phyloP scores from a whole-genome alignment of 2,113 vertebrate genomes.

The Dicerorhinus sumatrensis region DNA sequence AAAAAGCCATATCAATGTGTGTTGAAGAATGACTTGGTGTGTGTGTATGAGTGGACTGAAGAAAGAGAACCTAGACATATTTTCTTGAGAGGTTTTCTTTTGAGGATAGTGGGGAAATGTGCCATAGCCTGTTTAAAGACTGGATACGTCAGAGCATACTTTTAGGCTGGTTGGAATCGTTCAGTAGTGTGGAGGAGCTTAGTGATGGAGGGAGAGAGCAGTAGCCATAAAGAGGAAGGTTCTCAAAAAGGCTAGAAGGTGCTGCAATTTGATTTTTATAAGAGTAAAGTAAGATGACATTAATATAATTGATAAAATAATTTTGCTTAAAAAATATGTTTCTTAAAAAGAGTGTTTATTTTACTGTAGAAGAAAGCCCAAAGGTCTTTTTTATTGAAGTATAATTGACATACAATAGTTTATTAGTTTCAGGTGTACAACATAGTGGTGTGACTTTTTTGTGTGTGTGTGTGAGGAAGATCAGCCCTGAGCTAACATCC shows the following conservation, averaged over 20 bases:
- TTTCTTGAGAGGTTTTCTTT: not conserved
- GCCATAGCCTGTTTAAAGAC: not conserved
- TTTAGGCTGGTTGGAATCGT: not conserved
- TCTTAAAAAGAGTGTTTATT: not conserved
- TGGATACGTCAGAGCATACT: accelerated
- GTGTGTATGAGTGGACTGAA: not conserved
- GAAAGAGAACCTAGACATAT: not conserved
- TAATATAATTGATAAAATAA: not conserved
- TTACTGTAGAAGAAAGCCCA: not conserved
- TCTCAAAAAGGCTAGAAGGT: not conserved
- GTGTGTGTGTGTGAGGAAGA: no score
- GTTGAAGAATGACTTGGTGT: not conserved
- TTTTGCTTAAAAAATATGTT: not conserved
- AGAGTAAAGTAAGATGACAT: not conserved
- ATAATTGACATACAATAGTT: no score
- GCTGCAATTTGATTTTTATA: not conserved
- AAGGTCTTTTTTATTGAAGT: no score
- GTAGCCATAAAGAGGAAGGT: accelerated
- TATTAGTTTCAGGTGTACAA: no score
- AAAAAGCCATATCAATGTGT: not conserved
- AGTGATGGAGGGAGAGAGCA: not conserved
- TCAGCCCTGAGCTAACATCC: no score
- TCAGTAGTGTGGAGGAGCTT: not conserved
- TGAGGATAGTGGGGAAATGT: not conserved
- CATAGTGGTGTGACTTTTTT: no score